These are phyloP conservation scores for Agonum fuliginosum DNA, from an alignment of 2,888 invertebrate genomes.

Conservation along the genomic window DNA sequence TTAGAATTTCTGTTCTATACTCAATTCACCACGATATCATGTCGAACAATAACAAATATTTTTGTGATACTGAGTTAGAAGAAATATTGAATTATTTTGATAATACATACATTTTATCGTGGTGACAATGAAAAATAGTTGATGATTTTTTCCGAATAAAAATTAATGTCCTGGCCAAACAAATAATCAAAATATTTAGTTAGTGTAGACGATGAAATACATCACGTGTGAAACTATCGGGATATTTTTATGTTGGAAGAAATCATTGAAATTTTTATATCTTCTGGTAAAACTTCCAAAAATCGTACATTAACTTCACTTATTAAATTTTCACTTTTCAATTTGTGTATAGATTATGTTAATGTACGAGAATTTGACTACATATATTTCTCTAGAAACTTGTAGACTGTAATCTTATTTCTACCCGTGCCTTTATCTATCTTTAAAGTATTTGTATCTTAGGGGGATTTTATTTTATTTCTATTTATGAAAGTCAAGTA, in stretches of 20 bases:
- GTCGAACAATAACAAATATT: background rate
- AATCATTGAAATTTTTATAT: background rate
- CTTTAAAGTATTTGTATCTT: constrained; percentile 66
- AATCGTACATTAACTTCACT: background rate
- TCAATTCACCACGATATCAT: constrained; percentile 44
- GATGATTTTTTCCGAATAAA: too few relatives aligned
- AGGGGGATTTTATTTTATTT: constrained; percentile 41
- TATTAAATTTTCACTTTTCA: constrained; percentile 11
- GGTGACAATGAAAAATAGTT: too few relatives aligned
- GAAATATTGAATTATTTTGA: too few relatives aligned
- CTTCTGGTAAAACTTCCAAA: background rate
- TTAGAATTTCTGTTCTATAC: constrained; percentile 38
- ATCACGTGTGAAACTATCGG: too few relatives aligned
- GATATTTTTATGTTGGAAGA: too few relatives aligned
- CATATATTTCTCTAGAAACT: background rate
- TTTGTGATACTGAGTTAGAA: background rate
- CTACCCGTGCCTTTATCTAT: constrained; percentile 72
- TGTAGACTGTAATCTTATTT: constrained; percentile 64
- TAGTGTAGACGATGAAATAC: too few relatives aligned
- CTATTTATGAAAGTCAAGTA: constrained; percentile 34
- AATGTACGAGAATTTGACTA: background rate
- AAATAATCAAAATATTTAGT: too few relatives aligned
- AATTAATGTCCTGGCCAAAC: too few relatives aligned
- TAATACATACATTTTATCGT: too few relatives aligned
- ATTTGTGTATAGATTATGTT: background rate